Conservation (phyloP, 1,140 invertebrate genomes). For the Leptestheria dahalacensis region DNA sequence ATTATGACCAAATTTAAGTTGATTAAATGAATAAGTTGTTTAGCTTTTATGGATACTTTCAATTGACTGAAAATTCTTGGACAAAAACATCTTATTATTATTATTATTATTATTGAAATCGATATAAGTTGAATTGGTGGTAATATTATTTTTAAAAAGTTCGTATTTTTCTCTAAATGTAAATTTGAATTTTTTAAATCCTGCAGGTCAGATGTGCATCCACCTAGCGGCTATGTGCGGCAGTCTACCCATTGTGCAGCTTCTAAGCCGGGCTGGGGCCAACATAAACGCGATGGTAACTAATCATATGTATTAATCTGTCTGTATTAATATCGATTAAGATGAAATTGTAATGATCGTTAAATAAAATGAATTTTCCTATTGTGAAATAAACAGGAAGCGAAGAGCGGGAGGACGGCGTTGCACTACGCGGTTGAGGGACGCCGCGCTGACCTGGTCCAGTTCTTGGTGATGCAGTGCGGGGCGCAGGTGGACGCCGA, state of each 20-base stretch:
- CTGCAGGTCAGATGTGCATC: slow-evolving; percentile 62
- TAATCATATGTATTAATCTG: slow-evolving; percentile 14
- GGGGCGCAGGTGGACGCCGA: slow-evolving; percentile 34
- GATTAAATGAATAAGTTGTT: no score
- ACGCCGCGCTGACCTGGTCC: slow-evolving; percentile 42
- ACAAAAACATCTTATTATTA: no score
- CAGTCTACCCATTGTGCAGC: slow-evolving; percentile 50
- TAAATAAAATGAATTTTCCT: no score
- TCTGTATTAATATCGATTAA: not conserved
- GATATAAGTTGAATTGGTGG: no score
- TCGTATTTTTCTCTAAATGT: not conserved
- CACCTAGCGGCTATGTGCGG: slow-evolving; percentile 61
- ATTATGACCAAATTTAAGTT: no score
- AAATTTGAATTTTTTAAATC: slow-evolving; percentile 18
- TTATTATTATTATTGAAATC: no score
- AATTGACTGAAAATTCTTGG: no score
- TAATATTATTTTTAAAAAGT: no score
- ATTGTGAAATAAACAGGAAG: slow-evolving; percentile 41
- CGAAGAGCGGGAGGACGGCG: slow-evolving; percentile 57
- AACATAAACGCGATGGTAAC: slow-evolving; percentile 62
- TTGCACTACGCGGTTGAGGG: slow-evolving; percentile 66
- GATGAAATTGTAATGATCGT: no score
- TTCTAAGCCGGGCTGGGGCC: slow-evolving; percentile 56
- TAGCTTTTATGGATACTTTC: no score
- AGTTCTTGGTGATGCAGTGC: slow-evolving; percentile 48